Evolutionary conservation across 2,888 invertebrate species (phyloP).

Genomic region (Protula sp.): DNA sequence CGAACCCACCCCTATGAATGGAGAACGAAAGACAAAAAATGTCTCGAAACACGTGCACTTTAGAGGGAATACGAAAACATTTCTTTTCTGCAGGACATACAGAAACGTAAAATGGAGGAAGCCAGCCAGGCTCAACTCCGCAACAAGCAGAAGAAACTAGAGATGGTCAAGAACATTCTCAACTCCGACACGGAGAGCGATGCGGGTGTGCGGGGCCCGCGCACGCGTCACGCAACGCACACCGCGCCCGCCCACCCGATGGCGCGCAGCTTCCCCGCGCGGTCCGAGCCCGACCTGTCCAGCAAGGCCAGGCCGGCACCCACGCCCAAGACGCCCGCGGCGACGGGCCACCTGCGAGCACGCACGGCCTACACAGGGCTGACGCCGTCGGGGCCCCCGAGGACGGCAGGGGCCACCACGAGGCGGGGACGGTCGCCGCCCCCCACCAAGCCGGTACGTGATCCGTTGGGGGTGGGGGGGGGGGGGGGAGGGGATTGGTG

Average conservation of each 20-base stretch:
- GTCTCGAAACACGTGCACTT: no score
- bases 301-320: background rate
- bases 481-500: no score
- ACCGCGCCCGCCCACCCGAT: background rate
- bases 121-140: conserved; percentile 35
- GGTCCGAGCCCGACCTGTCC: conserved; percentile 39
- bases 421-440: conserved; percentile 18
- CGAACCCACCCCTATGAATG: no score
- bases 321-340: background rate
- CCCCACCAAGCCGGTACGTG: conserved; percentile 23
- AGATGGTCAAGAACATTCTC: conserved; percentile 43
- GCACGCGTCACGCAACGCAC: no score
- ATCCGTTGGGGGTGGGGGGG: no score
- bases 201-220: background rate
- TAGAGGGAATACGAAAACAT: no score
- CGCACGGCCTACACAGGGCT: background rate
- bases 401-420: background rate
- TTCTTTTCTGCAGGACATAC: conserved; percentile 44
- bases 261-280: conserved; percentile 20
- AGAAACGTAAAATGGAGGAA: conserved; percentile 35
- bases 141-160: conserved; percentile 44
- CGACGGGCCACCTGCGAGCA: background rate
- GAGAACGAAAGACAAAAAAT: no score
- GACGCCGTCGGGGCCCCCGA: background rate
- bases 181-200: conserved; percentile 22